Percentiles rank a stretch among this genome's conserved stretches.
These are phyloP conservation scores for Grapholita molesta DNA, from an alignment of 1,140 invertebrate species.

Conservation along the genomic window DNA sequence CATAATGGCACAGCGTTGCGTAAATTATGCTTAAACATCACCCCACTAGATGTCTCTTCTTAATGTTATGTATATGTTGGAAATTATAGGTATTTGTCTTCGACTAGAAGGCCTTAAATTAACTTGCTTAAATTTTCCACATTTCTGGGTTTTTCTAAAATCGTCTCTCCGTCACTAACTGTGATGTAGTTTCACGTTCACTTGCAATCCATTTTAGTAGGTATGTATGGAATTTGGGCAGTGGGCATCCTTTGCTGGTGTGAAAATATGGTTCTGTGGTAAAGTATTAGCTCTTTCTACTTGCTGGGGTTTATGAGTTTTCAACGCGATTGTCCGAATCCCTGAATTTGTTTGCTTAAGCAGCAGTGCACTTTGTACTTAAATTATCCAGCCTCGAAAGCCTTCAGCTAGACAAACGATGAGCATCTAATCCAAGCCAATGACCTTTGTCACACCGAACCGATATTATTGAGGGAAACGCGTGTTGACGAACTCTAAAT, in stretches of 20 bases:
- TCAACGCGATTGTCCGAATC: no score
- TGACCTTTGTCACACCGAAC: background rate
- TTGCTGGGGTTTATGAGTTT: no score
- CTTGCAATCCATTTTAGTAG: no score
- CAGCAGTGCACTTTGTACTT: background rate
- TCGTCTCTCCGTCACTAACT: no score
- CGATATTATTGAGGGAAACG: conserved; percentile 1
- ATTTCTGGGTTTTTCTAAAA: no score
- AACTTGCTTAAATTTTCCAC: no score
- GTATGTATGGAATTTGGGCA: no score
- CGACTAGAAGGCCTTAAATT: background rate
- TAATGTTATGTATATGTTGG: background rate
- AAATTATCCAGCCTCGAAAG: background rate
- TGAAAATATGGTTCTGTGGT: no score
- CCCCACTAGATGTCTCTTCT: background rate
- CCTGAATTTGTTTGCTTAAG: no score
- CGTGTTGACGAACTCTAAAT: conserved; percentile 17
- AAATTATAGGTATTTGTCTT: background rate
- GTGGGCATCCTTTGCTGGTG: no score
- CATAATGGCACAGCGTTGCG: background rate
- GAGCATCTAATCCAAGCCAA: background rate
- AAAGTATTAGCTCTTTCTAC: no score
- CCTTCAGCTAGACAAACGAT: background rate
- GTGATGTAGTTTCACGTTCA: no score
- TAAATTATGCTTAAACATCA: background rate